Base-by-base conservation (phyloP, 2,888 invertebrate species). In the Oxycera nigricornis region DNA sequence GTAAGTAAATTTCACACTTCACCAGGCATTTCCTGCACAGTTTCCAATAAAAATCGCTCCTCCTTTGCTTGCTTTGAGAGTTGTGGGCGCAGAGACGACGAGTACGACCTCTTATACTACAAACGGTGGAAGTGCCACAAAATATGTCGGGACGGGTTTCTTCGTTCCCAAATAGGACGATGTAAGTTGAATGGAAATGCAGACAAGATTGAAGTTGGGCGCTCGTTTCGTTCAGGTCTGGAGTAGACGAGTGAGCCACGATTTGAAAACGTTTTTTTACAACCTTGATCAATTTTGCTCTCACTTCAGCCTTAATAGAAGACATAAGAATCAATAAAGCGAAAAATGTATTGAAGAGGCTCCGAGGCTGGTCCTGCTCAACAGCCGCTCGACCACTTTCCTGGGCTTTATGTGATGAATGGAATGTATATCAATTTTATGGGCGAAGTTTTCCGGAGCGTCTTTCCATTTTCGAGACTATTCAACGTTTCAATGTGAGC, bases 1-100 rank as follows among this genome's bases (percentile, higher is more conserved):
- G 72, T 76, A 76, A 76, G 74, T 76, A 76, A 76, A 76, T 76
- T 76, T 76, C 74, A 76, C 68, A 73, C 76, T 74, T 68, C 35
- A 74, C 46, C 67, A 67, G 52, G 24, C 35, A 28, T 50, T n/a
- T 31, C 24, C 55, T 30, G 24, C 2, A 65, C 20, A 39, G 41
- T 41, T 24, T 65, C n/a, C 39, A 24, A 39, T 65, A 20, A 7
- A 17, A 14, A 17, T 24, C 62, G 31, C 2, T 35, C 28, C 20
- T 35, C 39, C 9, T 4, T 41, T 24, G 30, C 39, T 65, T 22
- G 24, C 65, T 65, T 30, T 55, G 20, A 24, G 61, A 31, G 20
- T 24, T 14, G 20, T 35, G 39, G 24, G 14, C 46, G 28, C 28
- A 35, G 24, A 65, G 17, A n/a, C 26, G 24, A 59, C 59, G 59